Conservation (phyloP, 23 tunicate species). For the Botrylloides violaceus region DNA sequence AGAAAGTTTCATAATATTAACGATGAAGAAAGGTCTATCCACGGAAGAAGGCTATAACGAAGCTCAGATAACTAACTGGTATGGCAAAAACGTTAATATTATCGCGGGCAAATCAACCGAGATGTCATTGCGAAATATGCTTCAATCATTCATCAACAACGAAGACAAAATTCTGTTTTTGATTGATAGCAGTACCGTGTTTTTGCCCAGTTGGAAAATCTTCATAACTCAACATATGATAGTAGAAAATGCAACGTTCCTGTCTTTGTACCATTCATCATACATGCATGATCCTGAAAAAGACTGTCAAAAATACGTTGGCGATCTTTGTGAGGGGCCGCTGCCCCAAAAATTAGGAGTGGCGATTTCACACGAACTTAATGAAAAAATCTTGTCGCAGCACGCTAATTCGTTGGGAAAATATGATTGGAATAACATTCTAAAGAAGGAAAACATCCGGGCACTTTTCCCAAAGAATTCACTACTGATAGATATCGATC, state of each 20-base stretch:
- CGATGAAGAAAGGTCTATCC: neutral
- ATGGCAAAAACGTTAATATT: too few relatives aligned
- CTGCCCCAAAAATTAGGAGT: neutral
- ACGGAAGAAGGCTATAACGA: neutral
- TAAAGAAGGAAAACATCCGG: neutral
- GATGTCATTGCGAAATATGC: neutral
- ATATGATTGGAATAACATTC: neutral
- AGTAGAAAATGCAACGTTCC: neutral
- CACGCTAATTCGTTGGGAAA: neutral
- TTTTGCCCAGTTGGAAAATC: neutral
- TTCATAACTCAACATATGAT: neutral
- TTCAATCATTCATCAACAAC: neutral
- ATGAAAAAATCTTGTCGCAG: neutral
- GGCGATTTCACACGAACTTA: neutral
- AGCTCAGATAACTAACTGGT: too few relatives aligned
- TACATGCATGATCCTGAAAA: neutral
- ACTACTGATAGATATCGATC: neutral
- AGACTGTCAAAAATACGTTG: neutral
- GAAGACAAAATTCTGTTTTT: neutral
- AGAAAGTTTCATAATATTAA: neutral
- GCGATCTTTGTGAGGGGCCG: neutral
- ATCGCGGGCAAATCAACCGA: neutral
- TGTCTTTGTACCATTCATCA: constrained; percentile 1
- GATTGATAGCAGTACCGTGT: neutral
- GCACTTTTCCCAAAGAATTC: neutral